Base-by-base conservation (phyloP, 2,888 invertebrate species). In the Petrophora chlorosata region DNA sequence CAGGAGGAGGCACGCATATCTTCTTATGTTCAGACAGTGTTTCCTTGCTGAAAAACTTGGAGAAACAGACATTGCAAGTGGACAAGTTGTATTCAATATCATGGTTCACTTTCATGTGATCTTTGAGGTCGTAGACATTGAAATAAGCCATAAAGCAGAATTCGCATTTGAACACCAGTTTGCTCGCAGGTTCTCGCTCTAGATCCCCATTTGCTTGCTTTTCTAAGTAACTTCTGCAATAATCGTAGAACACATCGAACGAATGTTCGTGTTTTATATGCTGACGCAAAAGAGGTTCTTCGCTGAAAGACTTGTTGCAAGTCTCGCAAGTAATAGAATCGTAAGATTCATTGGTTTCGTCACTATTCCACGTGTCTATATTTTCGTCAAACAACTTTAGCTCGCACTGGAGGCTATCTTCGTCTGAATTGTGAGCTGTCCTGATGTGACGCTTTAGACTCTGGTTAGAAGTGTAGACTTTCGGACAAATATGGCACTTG, bases 41-140 rank as follows among this genome's bases (percentile, higher is more conserved):
- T 53, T 83, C 82, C 22, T 79, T 79, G 7, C 75, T 79, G 34
- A 69, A 81, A 42, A 87, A 87, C 49, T 80, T 85, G 3, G 56
- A 67, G 38, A 83, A 88, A 26, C 87, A 88, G 0, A 88, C 86
- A 41, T 87, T 85, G 39, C 87, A 88, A 0, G 73, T 79, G 0
- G 77, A 78, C 0, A 81, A 35, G 0, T 60, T 63, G 29, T 83
- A 85, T 16, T 85, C 80, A 1, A 54, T 74, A 0, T 81, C 80
- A 9, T 87, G 87, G 0, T 55, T 69, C 0, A 63, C 32, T 9
- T 66, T 67, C 79, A 85, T 79, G 44, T 87, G 87, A 5, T 80
- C 71, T 56, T 85, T 83, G 0, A 87, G 47, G 4, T 83, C 79
- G 28, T 76, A 79, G 0, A 81, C 76, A 1, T 56, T 79, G 0